Evolutionary conservation across 2,113 vertebrate species (phyloP).

Genomic region (Collichthys lucidus): DNA sequence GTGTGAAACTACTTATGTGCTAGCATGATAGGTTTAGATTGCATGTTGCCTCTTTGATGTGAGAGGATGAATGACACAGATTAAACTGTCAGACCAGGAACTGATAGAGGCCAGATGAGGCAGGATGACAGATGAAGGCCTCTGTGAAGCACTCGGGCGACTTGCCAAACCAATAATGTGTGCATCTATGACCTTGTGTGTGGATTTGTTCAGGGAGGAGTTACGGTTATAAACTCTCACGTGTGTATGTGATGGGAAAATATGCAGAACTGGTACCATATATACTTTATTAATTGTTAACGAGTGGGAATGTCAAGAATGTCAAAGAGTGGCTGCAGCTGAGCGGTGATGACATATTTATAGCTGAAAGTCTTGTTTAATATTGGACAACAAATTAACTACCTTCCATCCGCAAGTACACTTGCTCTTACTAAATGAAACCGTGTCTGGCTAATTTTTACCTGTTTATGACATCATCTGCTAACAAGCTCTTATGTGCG

Average conservation of each 20-base stretch:
- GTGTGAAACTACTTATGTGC: slow-evolving; percentile 13
- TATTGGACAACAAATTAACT: slow-evolving; percentile 35
- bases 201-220: slow-evolving; percentile 38
- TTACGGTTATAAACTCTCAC: slow-evolving; percentile 53
- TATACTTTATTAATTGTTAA: slow-evolving; percentile 64
- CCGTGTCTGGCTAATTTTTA: slow-evolving; percentile 4
- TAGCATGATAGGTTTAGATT: slow-evolving; percentile 45
- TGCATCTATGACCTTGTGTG: slow-evolving; percentile 45
- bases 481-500: slow-evolving; percentile 31
- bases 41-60: slow-evolving; percentile 72
- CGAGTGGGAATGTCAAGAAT: slow-evolving; percentile 64
- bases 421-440: background rate
- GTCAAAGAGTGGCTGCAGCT: slow-evolving; percentile 53
- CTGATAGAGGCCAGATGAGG: slow-evolving; percentile 80
- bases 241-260: slow-evolving; percentile 37
- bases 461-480: slow-evolving; percentile 22
- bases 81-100: slow-evolving; percentile 75
- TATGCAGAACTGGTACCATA: slow-evolving; percentile 36
- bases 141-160: slow-evolving; percentile 35
- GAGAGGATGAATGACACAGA: slow-evolving; percentile 77
- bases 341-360: slow-evolving; percentile 46
- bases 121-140: slow-evolving; percentile 54
- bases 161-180: slow-evolving; percentile 57
- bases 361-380: slow-evolving; percentile 58
- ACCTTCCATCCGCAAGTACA: slow-evolving; percentile 25